phyloP scores from a whole-genome alignment of 2,888 invertebrate genomes.

The Lacanobia oleracea region DNA sequence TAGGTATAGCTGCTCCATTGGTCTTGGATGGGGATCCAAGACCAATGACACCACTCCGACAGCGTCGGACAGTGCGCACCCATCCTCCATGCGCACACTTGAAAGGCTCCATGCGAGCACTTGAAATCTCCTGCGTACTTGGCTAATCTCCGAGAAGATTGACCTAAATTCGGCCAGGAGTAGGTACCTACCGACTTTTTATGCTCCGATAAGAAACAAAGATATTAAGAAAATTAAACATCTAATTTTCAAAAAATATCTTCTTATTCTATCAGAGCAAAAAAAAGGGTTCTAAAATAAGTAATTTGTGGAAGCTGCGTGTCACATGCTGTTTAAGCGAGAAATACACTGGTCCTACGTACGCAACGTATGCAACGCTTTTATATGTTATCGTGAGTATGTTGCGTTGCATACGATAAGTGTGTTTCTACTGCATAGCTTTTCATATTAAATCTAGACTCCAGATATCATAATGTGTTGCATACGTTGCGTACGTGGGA shows the following conservation, averaged over 20 bases:
- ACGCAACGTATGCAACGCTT: too few species aligned
- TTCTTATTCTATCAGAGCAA: conserved; percentile 1
- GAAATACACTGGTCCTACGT: too few species aligned
- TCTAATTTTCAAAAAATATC: not conserved
- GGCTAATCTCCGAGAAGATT: not conserved
- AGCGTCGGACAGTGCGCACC: not conserved
- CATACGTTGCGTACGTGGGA: too few species aligned
- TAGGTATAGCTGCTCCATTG: not conserved
- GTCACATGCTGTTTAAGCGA: not conserved
- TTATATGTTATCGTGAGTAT: too few species aligned
- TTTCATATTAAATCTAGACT: too few species aligned
- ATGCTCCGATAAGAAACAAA: not conserved
- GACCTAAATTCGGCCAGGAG: not conserved
- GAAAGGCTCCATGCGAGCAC: too few species aligned
- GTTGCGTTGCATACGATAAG: too few species aligned
- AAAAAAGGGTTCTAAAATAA: conserved; percentile 4
- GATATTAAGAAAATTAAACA: not conserved
- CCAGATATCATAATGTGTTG: too few species aligned
- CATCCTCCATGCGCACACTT: not conserved
- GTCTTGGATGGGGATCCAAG: not conserved
- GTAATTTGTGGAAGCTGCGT: conserved; percentile 11
- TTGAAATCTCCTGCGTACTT: not conserved
- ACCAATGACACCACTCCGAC: not conserved
- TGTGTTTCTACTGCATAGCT: too few species aligned
- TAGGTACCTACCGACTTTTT: not conserved